Evolutionary conservation across 2,113 vertebrate genomes (phyloP), one percentile per base, ranked within the genome.

Genomic region (Astatoreochromis straeleni): DNA sequence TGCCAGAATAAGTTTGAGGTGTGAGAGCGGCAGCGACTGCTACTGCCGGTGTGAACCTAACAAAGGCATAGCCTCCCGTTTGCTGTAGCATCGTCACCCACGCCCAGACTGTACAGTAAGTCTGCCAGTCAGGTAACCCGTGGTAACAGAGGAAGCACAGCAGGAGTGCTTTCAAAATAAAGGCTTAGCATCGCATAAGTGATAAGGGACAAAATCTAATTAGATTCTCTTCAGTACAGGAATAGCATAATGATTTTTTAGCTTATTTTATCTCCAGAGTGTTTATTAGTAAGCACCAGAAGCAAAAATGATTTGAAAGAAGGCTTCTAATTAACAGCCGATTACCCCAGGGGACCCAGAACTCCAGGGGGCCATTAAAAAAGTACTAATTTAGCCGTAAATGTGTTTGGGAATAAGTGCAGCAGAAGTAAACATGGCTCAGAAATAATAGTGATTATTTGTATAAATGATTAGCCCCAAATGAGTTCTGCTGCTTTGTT

Each of bases 51-150:
- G 57, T 7, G 80, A 85, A 29, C 45, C 80, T 51, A 91, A 93
- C 92, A 95, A 94, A 95, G 88, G 84, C 83, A 84, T 45, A 31
- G 57, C 78, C 80, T 85, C 86, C 83, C 29, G 79, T 63, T 84
- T 70, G 90, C 33, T 83, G 89, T 82, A 73, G 91, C 90, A 58
- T 90, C 51, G 75, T 86, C 82, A 84, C 93, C 94, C 95, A 96
- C 96, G 88, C 96, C 96, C 96, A 92, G 82, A 57, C 85, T 82
- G 84, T 88, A 88, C 89, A 13, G 54, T 45, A 35, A 82, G 65
- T 47, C 24, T 65, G 29, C 51, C 4, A 12, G 26, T 65, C 55
- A 81, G 75, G 70, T 2, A 12, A 21, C 16, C 9, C 21, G 31
- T 4, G 80, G 5, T 42, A 16, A 29, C 8, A 49, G 13, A n/a